phyloP scores from a whole-genome alignment of 2,113 vertebrate species.

The Phocoena phocoena region DNA sequence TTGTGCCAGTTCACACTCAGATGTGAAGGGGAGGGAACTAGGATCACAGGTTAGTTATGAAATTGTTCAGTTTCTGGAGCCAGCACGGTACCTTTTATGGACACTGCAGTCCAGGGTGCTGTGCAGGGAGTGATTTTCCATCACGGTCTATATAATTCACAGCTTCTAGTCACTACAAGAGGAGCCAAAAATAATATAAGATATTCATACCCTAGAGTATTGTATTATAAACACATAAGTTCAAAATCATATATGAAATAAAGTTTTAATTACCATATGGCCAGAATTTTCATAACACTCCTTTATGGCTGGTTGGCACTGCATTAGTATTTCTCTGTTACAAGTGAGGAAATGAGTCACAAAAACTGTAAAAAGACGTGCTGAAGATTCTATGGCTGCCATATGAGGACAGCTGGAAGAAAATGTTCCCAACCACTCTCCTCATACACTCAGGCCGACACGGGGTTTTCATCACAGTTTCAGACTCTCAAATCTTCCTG shows the following conservation, averaged over 20 bases:
- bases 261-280: neutral
- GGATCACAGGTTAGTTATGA: conserved; percentile 54
- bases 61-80: neutral
- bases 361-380: neutral
- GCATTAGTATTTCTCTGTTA: neutral
- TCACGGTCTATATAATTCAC: conserved; percentile 29
- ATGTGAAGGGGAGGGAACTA: neutral
- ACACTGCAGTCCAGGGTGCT: neutral
- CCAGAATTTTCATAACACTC: neutral
- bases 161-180: neutral
- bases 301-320: neutral
- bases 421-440: neutral
- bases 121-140: conserved; percentile 37
- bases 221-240: neutral
- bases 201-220: neutral
- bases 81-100: conserved; percentile 56
- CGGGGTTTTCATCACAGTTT: neutral
- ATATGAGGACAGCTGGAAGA: neutral
- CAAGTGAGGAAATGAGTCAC: conserved; percentile 69
- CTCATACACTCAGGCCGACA: neutral
- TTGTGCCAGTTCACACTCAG: neutral
- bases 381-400: neutral
- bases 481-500: neutral
- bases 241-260: neutral
- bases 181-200: conserved; percentile 44